A percentile compares a stretch with the other conserved stretches of the same genome.
phyloP scores from a whole-genome alignment of 64 coral and sea anemone species.

The Montipora cactus region DNA sequence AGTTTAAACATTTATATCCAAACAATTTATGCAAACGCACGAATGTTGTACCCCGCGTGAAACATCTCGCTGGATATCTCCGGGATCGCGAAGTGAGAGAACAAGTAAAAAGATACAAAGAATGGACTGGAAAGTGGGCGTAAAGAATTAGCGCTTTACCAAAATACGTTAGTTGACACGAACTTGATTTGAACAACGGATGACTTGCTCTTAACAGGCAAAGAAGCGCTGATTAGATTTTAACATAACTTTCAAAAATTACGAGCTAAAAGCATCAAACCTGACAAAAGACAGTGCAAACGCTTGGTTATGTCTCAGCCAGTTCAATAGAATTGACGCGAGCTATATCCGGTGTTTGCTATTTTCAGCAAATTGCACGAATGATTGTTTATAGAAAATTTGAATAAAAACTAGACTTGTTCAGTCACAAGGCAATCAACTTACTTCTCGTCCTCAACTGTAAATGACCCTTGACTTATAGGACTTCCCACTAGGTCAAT shows the following conservation, averaged over 20 bases:
- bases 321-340: slow-evolving; percentile 12
- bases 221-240: background rate
- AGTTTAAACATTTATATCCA: too few relatives aligned
- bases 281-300: background rate
- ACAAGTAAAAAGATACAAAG: too few relatives aligned
- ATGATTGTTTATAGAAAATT: slow-evolving; percentile 20
- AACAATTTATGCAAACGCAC: too few relatives aligned
- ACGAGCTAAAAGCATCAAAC: background rate
- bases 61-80: too few relatives aligned
- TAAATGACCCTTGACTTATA: slow-evolving; percentile 20
- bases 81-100: too few relatives aligned
- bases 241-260: background rate
- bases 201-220: background rate
- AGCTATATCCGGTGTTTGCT: slow-evolving; percentile 19
- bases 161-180: background rate
- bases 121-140: too few relatives aligned
- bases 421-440: slow-evolving; percentile 21
- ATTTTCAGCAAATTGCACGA: background rate
- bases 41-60: too few relatives aligned
- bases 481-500: slow-evolving; percentile 13
- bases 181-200: background rate
- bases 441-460: background rate
- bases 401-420: slow-evolving; percentile 44
- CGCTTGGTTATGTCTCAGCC: background rate
- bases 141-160: too few relatives aligned